Percentiles rank a stretch among this genome's conserved stretches.
These are phyloP conservation scores for Eupsilia transversa DNA, from an alignment of 2,888 invertebrate species.

Conservation along the genomic window DNA sequence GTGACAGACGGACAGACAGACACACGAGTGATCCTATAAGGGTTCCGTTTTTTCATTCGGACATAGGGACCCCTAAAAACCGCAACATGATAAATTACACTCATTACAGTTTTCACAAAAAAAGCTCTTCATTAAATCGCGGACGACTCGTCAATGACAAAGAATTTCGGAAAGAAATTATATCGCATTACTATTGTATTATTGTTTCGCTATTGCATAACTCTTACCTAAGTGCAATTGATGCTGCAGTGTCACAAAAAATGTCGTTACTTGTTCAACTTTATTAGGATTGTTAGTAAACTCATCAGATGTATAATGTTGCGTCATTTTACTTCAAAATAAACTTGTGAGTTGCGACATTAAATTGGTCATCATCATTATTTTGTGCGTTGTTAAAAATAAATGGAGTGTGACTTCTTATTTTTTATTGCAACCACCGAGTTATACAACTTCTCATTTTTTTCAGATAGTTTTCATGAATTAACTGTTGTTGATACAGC, in stretches of 20 bases:
- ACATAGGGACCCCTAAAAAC: too few species aligned
- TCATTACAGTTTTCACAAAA: slow-evolving; percentile 20
- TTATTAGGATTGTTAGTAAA: slow-evolving; percentile 37
- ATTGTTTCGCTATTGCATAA: slow-evolving; percentile 50
- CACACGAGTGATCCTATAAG: too few species aligned
- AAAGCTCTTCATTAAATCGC: slow-evolving; percentile 18
- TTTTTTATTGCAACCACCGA: slow-evolving; percentile 1
- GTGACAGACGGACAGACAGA: too few species aligned
- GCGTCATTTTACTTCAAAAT: slow-evolving; percentile 32
- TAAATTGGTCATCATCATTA: slow-evolving; percentile 34
- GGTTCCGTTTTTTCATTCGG: too few species aligned
- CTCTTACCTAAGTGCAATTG: slow-evolving; percentile 44
- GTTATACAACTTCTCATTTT: neutral
- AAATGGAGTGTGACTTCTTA: slow-evolving; percentile 6
- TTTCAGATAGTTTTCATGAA: neutral
- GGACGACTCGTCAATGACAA: slow-evolving; percentile 54
- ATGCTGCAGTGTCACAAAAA: slow-evolving; percentile 27
- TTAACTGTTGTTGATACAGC: neutral
- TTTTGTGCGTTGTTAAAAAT: slow-evolving; percentile 8
- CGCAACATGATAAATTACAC: slow-evolving; percentile 25
- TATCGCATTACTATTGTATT: slow-evolving; percentile 37
- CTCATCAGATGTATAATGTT: slow-evolving; percentile 38
- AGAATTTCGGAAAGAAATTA: slow-evolving; percentile 38
- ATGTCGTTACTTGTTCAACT: slow-evolving; percentile 14
- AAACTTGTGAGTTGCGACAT: slow-evolving; percentile 22